Percentiles rank a stretch among this genome's conserved stretches.
Conservation (phyloP, 2,113 vertebrate genomes). For the Tor tambroides region DNA sequence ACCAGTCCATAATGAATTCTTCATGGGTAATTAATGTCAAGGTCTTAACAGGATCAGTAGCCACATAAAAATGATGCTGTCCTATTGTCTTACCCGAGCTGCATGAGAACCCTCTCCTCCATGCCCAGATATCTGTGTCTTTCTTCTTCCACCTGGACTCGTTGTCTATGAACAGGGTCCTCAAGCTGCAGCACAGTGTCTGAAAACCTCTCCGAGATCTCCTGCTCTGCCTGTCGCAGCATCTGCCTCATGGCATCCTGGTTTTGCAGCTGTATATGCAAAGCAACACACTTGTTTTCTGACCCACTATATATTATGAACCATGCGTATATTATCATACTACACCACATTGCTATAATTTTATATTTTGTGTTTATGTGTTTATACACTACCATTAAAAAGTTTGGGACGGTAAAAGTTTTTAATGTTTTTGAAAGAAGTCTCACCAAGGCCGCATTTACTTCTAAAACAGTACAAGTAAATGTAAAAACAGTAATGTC, state of each 20-base stretch:
- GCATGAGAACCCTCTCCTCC: slow-evolving; percentile 81
- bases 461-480: too few relatives aligned
- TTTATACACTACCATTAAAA: too few relatives aligned
- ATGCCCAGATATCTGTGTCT: slow-evolving; percentile 83
- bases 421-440: too few relatives aligned
- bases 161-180: slow-evolving; percentile 81
- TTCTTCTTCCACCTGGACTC: slow-evolving; percentile 85
- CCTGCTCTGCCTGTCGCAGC: slow-evolving; percentile 86
- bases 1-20: slow-evolving; percentile 1
- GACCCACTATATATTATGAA: neutral
- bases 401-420: too few relatives aligned
- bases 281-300: neutral
- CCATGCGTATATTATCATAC: neutral
- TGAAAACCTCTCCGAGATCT: slow-evolving; percentile 81
- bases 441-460: too few relatives aligned
- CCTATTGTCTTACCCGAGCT: slow-evolving; percentile 80
- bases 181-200: slow-evolving; percentile 80
- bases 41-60: neutral
- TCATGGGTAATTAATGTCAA: neutral
- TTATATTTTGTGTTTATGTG: too few relatives aligned
- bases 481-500: too few relatives aligned
- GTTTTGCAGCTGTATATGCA: slow-evolving; percentile 82
- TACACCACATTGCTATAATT: too few relatives aligned
- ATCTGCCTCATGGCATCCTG: slow-evolving; percentile 84
- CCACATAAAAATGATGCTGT: neutral